These are phyloP conservation scores for Trinorchestia longiramus DNA, from an alignment of 1,140 invertebrate species.

Conservation along the genomic window DNA sequence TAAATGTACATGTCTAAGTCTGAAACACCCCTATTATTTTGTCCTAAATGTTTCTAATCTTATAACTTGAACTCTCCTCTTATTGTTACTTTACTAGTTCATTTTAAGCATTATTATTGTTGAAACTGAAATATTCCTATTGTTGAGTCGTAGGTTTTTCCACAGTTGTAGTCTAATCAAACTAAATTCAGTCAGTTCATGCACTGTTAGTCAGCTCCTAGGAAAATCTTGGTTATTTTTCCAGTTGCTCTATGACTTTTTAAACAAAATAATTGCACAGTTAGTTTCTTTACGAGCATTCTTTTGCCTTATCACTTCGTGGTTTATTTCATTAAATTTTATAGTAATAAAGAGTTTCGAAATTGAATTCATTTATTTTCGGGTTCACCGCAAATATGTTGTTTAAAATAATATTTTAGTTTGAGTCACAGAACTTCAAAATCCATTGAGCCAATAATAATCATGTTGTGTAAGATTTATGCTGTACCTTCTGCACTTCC, in stretches of 20 bases:
- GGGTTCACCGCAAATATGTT: background rate
- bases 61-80: too few species aligned
- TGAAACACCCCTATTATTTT: too few species aligned
- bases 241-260: background rate
- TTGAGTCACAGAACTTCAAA: background rate
- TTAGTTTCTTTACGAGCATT: background rate
- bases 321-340: background rate
- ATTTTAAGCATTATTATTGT: too few species aligned
- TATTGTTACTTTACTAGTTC: too few species aligned
- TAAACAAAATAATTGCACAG: background rate
- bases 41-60: too few species aligned
- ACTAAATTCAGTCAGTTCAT: background rate
- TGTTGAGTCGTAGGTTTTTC: too few species aligned
- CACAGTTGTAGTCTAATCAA: too few species aligned
- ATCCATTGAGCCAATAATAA: background rate
- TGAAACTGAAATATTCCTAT: too few species aligned
- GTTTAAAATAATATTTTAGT: background rate
- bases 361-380: background rate
- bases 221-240: background rate
- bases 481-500: too few species aligned
- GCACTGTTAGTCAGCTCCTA: background rate
- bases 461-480: too few species aligned
- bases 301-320: background rate
- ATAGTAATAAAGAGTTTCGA: background rate
- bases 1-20: too few species aligned